phyloP scores from a whole-genome alignment of 2,888 invertebrate species.

The Anagyrus pseudococci region DNA sequence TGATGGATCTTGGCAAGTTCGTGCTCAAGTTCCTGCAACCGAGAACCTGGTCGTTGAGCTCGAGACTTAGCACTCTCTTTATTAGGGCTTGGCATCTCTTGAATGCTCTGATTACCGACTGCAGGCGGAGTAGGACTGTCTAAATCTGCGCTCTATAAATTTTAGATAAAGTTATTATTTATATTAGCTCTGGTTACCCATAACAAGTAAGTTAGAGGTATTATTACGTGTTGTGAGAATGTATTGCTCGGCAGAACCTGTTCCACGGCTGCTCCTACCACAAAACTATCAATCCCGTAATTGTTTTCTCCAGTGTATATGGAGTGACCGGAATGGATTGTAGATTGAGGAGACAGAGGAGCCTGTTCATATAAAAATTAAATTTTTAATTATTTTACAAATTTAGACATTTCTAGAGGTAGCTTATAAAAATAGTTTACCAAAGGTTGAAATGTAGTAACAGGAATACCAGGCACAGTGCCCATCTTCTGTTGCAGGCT shows the following conservation, averaged over 20 bases:
- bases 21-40: slow-evolving; percentile 57
- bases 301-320: slow-evolving; percentile 19
- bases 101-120: slow-evolving; percentile 41
- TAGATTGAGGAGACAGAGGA: slow-evolving; percentile 61
- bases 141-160: slow-evolving; percentile 33
- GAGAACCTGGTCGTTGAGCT: slow-evolving; percentile 53
- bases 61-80: slow-evolving; percentile 54
- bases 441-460: slow-evolving; percentile 43
- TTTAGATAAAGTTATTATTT: too few relatives aligned
- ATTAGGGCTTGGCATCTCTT: slow-evolving; percentile 56
- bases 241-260: slow-evolving; percentile 12
- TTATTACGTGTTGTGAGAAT: slow-evolving; percentile 26
- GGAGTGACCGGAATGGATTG: slow-evolving; percentile 48
- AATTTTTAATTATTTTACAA: slow-evolving; percentile 14
- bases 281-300: slow-evolving; percentile 35
- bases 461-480: slow-evolving; percentile 56
- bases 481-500: slow-evolving; percentile 75
- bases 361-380: slow-evolving; percentile 52
- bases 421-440: too few relatives aligned
- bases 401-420: not conserved
- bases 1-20: slow-evolving; percentile 63
- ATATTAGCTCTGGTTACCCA: too few relatives aligned
- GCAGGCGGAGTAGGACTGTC: slow-evolving; percentile 51
- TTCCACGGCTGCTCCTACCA: slow-evolving; percentile 8
- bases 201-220: too few relatives aligned